Evolutionary conservation across 1,140 invertebrate species (phyloP).

Genomic region (Orchestia grillus): DNA sequence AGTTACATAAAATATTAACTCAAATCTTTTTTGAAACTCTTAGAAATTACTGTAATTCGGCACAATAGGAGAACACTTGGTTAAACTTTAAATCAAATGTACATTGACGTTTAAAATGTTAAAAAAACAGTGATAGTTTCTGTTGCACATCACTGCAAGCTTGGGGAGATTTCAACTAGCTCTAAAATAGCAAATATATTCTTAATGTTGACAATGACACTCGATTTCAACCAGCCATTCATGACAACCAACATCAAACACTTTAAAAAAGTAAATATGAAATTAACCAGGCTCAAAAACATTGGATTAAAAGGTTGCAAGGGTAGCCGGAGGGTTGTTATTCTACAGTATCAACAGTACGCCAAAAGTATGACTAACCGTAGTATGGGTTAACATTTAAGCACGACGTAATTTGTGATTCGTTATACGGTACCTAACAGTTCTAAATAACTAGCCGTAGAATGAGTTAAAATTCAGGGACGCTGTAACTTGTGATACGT

Average conservation of each 20-base stretch:
- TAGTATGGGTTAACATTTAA: too few relatives aligned
- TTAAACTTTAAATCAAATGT: not conserved
- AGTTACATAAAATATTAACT: not conserved
- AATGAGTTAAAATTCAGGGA: too few relatives aligned
- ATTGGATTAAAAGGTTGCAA: not conserved
- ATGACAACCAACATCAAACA: not conserved
- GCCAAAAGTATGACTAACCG: too few relatives aligned
- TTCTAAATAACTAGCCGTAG: too few relatives aligned
- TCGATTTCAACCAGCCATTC: not conserved
- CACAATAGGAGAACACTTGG: not conserved
- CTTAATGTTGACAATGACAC: not conserved
- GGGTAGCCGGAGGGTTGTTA: not conserved
- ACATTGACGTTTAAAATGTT: too few relatives aligned
- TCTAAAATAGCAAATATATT: not conserved
- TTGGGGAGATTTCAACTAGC: not conserved
- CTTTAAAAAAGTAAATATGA: not conserved
- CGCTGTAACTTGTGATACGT: too few relatives aligned
- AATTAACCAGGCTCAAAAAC: not conserved
- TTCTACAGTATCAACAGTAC: not conserved
- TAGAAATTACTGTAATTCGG: not conserved
- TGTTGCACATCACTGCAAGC: not conserved
- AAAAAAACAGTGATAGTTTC: too few relatives aligned
- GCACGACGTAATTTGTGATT: too few relatives aligned
- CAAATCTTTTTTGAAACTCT: not conserved
- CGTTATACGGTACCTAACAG: too few relatives aligned